phyloP scores from a whole-genome alignment of 2,797 vertebrate genomes.

The Gila robusta region DNA sequence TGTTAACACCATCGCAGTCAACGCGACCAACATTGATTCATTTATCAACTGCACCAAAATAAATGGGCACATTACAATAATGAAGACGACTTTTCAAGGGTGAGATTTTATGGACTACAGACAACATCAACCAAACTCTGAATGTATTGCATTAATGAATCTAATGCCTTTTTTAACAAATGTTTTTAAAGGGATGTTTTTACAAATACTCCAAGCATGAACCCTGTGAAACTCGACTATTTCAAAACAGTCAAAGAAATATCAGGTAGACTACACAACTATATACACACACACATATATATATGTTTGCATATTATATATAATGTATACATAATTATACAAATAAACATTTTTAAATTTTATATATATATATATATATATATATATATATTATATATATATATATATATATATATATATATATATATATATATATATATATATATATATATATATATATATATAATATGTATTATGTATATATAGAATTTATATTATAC shows the following conservation, averaged over 20 bases:
- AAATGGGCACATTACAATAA: conserved; percentile 85
- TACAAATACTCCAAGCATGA: conserved; percentile 83
- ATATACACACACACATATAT: too few relatives aligned
- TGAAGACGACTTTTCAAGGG: conserved; percentile 84
- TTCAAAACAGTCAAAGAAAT: conserved; percentile 93
- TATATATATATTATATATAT: too few relatives aligned
- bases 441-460: too few relatives aligned
- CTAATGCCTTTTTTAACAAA: neutral
- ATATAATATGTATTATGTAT: too few relatives aligned
- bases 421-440: too few relatives aligned
- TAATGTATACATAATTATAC: too few relatives aligned
- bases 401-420: too few relatives aligned
- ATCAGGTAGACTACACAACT: conserved; percentile 79
- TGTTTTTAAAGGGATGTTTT: conserved; percentile 81
- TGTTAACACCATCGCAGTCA: conserved; percentile 83
- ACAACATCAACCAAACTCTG: rapidly evolving
- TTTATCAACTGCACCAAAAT: conserved; percentile 94
- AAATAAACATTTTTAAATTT: too few relatives aligned
- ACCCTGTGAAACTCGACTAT: conserved; percentile 84
- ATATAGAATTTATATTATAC: too few relatives aligned
- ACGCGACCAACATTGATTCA: conserved; percentile 90
- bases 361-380: too few relatives aligned
- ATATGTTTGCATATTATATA: too few relatives aligned
- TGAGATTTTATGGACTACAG: conserved; percentile 71
- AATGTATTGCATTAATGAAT: neutral